These are phyloP conservation scores for Ennomos quercinarius DNA, from an alignment of 2,888 invertebrate genomes.

Conservation along the genomic window DNA sequence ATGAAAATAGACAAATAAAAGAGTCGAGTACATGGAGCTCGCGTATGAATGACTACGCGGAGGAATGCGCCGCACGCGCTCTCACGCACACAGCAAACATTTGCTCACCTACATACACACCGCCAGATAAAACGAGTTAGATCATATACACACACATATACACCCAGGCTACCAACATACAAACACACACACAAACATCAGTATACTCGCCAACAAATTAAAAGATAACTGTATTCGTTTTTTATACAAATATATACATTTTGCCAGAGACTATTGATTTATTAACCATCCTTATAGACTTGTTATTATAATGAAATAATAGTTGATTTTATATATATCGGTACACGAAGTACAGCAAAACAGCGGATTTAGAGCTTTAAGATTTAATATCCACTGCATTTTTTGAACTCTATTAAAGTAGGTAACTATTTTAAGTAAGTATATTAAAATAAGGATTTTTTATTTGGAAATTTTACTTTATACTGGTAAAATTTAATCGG, in stretches of 20 bases:
- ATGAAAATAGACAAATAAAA: slow-evolving; percentile 57
- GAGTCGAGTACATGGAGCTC: slow-evolving; percentile 57
- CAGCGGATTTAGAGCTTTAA: too few species aligned
- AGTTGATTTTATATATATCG: background rate
- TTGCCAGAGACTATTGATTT: slow-evolving; percentile 49
- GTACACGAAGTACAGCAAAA: too few species aligned
- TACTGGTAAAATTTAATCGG: too few species aligned
- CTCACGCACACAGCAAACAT: slow-evolving; percentile 47
- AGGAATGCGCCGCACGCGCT: slow-evolving; percentile 79
- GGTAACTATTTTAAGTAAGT: too few species aligned
- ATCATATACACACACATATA: slow-evolving; percentile 54
- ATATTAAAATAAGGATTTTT: too few species aligned
- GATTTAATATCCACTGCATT: too few species aligned
- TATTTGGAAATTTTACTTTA: too few species aligned
- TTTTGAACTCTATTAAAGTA: too few species aligned
- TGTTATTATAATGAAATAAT: slow-evolving; percentile 26
- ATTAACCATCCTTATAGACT: slow-evolving; percentile 32
- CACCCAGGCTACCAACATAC: slow-evolving; percentile 45
- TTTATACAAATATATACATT: slow-evolving; percentile 48
- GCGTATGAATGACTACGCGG: slow-evolving; percentile 76
- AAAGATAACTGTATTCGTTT: slow-evolving; percentile 50
- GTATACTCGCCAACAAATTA: slow-evolving; percentile 59
- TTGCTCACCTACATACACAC: slow-evolving; percentile 55
- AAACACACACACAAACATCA: slow-evolving; percentile 49
- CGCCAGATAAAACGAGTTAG: slow-evolving; percentile 66